Base-by-base conservation (phyloP, 2,113 vertebrate species). In the Oryzias woworae region DNA sequence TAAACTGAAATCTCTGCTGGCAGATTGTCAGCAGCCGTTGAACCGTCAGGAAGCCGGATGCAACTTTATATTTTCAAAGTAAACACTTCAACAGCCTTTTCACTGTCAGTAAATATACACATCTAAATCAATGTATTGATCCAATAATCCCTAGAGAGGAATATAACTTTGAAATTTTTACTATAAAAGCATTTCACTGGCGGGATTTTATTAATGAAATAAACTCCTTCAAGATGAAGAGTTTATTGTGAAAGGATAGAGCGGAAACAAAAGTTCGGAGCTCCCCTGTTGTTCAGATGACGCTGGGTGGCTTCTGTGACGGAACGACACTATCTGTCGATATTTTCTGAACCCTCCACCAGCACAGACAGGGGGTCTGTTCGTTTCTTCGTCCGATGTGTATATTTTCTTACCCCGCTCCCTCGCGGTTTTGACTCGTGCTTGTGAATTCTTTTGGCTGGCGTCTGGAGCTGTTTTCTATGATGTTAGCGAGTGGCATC, bases 311-410 rank as follows among this genome's bases (percentile, higher is more conserved):
- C 66, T 78, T 74, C 46, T 58, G 58, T 47, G 22, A 49, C 55
- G 71, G 61, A 36, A 57, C 82, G 62, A 64, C 59, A 36, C 64
- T 84, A 81, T 85, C 85, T 75, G 84, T 75, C 80, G 67, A 74
- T 56, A 77, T 80, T 67, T 59, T 54, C 42, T 10, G 73, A 70
- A 87, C 71, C 47, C 49, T 58, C 1, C 20, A 17, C 62, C 53
- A 13, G 13, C 56, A 8, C 69, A 62, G 62, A 54, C 72, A 45
- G 45, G 47, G 62, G 67, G 24, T 44, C 65, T 7, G 0, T 0
- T 22, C 55, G 36, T 36, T 10, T 36, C 2, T 36, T 36, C 43
- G 64, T 62, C 4, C 23, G 14, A 31, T 67, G 52, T 42, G 3
- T n/a, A 0, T 3, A 20, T 31, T 24, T 22, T 47, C 22, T 10